Evolutionary conservation across 2,113 vertebrate genomes (phyloP).

Genomic region (Leucoraja erinaceus): DNA sequence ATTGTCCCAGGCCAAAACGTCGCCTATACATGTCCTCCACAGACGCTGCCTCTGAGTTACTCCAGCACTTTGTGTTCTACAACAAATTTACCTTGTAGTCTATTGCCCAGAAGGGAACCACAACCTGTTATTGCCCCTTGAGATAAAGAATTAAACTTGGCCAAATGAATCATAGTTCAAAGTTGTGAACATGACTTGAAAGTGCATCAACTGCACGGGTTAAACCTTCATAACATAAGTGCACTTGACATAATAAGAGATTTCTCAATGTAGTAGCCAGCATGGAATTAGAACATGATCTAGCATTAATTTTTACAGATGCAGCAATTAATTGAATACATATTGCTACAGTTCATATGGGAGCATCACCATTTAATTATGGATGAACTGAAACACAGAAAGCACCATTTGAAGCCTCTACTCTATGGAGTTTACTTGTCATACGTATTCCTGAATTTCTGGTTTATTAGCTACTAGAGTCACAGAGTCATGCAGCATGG

Average conservation of each 20-base stretch:
- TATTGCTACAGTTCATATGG: neutral
- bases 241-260: neutral
- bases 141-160: neutral
- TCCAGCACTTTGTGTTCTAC: too few relatives aligned
- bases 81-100: neutral
- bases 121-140: neutral
- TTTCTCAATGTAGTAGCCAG: neutral
- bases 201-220: neutral
- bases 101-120: neutral
- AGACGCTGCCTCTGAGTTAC: too few relatives aligned
- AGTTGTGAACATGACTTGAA: neutral
- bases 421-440: neutral
- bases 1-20: too few relatives aligned
- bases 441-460: neutral
- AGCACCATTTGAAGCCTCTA: neutral
- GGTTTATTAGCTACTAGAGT: too few relatives aligned
- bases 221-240: neutral
- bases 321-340: neutral
- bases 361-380: neutral
- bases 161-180: neutral
- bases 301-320: neutral
- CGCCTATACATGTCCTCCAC: too few relatives aligned
- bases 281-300: neutral
- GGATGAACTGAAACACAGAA: neutral
- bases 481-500: too few relatives aligned